These are phyloP conservation scores for Dipodomys spectabilis DNA, from an alignment of 2,113 vertebrate genomes.

Conservation along the genomic window DNA sequence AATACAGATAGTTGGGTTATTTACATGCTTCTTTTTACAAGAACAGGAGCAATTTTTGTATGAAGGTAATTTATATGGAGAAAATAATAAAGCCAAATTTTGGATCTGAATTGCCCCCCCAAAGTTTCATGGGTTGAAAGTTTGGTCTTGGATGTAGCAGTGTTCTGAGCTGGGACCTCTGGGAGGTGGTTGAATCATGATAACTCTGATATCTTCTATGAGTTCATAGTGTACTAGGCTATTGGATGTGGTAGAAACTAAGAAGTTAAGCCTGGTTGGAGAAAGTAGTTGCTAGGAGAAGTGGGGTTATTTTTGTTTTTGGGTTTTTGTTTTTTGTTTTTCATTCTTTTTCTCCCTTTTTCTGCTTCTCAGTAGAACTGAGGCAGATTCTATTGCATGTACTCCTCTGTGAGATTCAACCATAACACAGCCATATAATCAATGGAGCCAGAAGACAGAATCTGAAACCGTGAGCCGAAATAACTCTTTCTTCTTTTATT, in stretches of 20 bases:
- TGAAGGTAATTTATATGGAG: conserved; percentile 38
- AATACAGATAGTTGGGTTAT: neutral
- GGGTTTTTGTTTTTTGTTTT: too few species aligned
- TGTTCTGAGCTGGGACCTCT: neutral
- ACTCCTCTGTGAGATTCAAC: too few species aligned
- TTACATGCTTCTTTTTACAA: neutral
- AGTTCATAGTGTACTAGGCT: too few species aligned
- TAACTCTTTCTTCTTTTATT: neutral
- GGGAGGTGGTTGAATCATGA: too few species aligned
- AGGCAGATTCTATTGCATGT: neutral
- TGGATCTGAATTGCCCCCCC: neutral
- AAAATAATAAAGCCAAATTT: neutral
- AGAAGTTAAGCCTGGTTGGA: too few species aligned
- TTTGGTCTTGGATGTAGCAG: neutral
- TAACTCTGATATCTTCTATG: too few species aligned
- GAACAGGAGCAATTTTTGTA: conserved; percentile 19
- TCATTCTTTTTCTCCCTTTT: neutral
- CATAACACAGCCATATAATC: too few species aligned
- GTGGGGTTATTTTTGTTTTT: too few species aligned
- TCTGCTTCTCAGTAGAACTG: neutral
- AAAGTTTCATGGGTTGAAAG: neutral
- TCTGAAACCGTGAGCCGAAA: neutral
- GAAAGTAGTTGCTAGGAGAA: too few species aligned
- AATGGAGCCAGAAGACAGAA: neutral
- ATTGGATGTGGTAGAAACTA: neutral